A percentile compares a stretch with the other conserved stretches of the same genome.
Evolutionary conservation across 2,888 invertebrate genomes (phyloP).

Genomic region (Ectobius pallidus): DNA sequence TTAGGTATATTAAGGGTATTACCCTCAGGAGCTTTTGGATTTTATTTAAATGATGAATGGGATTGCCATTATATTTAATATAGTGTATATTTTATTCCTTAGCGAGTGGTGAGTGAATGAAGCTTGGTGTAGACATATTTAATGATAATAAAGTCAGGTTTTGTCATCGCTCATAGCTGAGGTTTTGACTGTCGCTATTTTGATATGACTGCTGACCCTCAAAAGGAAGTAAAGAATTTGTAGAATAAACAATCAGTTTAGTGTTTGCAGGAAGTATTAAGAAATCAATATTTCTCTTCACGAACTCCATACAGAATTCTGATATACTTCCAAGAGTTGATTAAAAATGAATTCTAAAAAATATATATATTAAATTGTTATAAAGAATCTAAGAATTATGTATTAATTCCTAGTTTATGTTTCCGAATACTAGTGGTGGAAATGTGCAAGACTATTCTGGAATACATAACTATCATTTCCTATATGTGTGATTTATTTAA

Average conservation of each 20-base stretch:
- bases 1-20: neutral
- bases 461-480: neutral
- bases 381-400: neutral
- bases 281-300: neutral
- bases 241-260: neutral
- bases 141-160: neutral
- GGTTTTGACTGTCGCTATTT: constrained; percentile 35
- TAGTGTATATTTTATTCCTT: constrained; percentile 25
- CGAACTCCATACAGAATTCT: neutral
- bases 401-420: neutral
- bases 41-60: constrained; percentile 23
- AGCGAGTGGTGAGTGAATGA: constrained; percentile 16
- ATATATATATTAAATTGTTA: constrained; percentile 19
- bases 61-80: constrained; percentile 27
- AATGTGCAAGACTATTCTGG: constrained; percentile 2
- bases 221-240: neutral
- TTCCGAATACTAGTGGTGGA: neutral
- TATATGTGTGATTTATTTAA: neutral
- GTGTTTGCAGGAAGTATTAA: neutral
- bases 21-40: constrained; percentile 21
- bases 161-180: constrained; percentile 34
- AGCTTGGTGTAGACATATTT: constrained; percentile 22
- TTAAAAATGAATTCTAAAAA: constrained; percentile 12
- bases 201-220: constrained; percentile 1
- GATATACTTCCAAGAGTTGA: constrained; percentile 15